A percentile compares a stretch with the other conserved stretches of the same genome.
These are phyloP conservation scores for Drosophila ezoana DNA, from an alignment of 2,888 invertebrate species.

Conservation along the genomic window DNA sequence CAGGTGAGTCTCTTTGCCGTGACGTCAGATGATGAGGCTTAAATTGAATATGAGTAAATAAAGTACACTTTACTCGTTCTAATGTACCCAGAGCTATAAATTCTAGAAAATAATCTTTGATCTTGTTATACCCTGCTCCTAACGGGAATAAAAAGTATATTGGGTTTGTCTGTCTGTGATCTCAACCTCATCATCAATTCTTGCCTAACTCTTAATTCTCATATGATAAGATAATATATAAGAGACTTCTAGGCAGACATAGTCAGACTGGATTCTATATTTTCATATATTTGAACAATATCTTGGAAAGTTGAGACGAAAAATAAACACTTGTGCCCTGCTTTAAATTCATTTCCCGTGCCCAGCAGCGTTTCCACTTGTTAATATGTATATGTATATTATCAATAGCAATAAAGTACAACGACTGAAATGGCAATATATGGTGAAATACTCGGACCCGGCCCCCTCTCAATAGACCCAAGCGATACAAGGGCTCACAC, in stretches of 20 bases:
- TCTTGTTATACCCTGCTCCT: not conserved
- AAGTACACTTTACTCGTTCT: not conserved
- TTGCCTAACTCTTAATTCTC: no score
- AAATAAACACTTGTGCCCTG: no score
- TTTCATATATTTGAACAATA: no score
- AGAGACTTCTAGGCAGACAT: no score
- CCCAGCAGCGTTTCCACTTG: not conserved
- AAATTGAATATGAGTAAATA: not conserved
- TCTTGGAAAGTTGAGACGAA: no score
- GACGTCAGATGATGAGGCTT: not conserved
- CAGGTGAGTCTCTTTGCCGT: not conserved
- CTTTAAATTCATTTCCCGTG: no score
- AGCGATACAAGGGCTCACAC: slow-evolving; percentile 5
- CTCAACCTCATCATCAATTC: no score
- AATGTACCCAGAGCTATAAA: not conserved
- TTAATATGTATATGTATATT: not conserved
- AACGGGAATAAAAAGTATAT: not conserved
- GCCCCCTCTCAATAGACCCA: not conserved
- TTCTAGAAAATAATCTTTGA: not conserved
- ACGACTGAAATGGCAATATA: not conserved
- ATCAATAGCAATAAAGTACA: not conserved
- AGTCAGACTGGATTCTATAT: no score
- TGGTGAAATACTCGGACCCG: slow-evolving; percentile 15
- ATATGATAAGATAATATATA: no score
- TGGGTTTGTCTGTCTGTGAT: not conserved